phyloP scores from a whole-genome alignment of 2,888 invertebrate genomes.

The Tillus elongatus region DNA sequence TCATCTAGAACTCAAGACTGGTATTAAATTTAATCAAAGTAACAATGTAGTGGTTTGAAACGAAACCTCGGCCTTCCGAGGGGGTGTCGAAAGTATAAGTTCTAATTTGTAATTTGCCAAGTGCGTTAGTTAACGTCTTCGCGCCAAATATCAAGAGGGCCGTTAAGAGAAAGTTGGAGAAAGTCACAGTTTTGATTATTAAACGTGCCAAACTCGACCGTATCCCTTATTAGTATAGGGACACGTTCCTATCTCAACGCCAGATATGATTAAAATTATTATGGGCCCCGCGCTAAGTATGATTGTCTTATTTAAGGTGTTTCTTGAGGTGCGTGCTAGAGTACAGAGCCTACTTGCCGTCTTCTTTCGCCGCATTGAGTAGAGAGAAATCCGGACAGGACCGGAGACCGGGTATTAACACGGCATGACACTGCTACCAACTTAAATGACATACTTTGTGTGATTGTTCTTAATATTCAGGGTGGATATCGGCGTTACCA shows the following conservation, averaged over 20 bases:
- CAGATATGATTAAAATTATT: slow-evolving; percentile 40
- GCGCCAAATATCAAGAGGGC: slow-evolving; percentile 37
- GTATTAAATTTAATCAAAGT: slow-evolving; percentile 40
- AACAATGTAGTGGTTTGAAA: slow-evolving; percentile 35
- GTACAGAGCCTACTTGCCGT: too few relatives aligned
- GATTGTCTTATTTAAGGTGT: slow-evolving; percentile 40
- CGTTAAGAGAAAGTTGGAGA: slow-evolving; percentile 38
- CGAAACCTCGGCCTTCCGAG: slow-evolving; percentile 25
- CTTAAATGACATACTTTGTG: too few relatives aligned
- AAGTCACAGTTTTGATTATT: slow-evolving; percentile 40
- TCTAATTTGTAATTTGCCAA: slow-evolving; percentile 41
- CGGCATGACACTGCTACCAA: too few relatives aligned
- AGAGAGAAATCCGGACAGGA: too few relatives aligned
- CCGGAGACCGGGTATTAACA: too few relatives aligned
- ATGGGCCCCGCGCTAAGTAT: slow-evolving; percentile 36
- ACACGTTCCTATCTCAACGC: slow-evolving; percentile 19
- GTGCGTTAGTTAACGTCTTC: slow-evolving; percentile 40
- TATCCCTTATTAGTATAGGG: slow-evolving; percentile 30
- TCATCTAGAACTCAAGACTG: too few relatives aligned
- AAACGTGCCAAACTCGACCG: slow-evolving; percentile 32
- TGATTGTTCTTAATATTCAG: too few relatives aligned
- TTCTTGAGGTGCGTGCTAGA: too few relatives aligned
- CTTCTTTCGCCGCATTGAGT: too few relatives aligned
- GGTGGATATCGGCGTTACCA: too few relatives aligned
- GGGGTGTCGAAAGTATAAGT: slow-evolving; percentile 39